Evolutionary conservation across 2,113 vertebrate genomes (phyloP).

Genomic region (Carlito syrichta): DNA sequence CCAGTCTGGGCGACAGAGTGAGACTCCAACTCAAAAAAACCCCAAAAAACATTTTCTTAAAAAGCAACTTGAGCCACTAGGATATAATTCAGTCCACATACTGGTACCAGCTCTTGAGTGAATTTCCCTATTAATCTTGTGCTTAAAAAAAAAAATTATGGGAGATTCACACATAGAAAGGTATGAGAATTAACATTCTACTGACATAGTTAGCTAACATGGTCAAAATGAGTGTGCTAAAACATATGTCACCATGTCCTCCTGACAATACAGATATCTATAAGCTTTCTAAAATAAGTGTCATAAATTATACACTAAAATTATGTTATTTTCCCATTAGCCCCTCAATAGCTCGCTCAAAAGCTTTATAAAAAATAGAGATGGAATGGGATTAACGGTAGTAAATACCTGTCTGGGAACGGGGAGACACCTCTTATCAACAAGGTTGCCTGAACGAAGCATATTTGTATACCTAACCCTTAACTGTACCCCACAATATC

Average conservation of each 20-base stretch:
- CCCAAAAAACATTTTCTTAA: too few relatives aligned
- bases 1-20: too few relatives aligned
- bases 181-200: not conserved
- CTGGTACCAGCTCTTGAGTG: too few relatives aligned
- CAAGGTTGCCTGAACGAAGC: too few relatives aligned
- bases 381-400: too few relatives aligned
- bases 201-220: too few relatives aligned
- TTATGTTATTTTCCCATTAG: not conserved
- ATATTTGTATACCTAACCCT: too few relatives aligned
- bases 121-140: too few relatives aligned
- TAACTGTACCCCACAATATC: too few relatives aligned
- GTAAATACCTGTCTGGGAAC: too few relatives aligned
- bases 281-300: not conserved
- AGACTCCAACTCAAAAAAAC: too few relatives aligned
- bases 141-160: not conserved
- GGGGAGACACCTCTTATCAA: too few relatives aligned
- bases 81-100: not conserved
- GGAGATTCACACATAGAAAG: not conserved
- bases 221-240: not conserved
- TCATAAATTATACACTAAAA: not conserved
- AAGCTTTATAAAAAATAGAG: not conserved
- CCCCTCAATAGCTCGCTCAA: not conserved
- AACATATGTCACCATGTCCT: not conserved
- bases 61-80: not conserved
- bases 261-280: not conserved